These are phyloP conservation scores for Dolichotis patagonum DNA, from an alignment of 2,113 vertebrate species.

Conservation along the genomic window DNA sequence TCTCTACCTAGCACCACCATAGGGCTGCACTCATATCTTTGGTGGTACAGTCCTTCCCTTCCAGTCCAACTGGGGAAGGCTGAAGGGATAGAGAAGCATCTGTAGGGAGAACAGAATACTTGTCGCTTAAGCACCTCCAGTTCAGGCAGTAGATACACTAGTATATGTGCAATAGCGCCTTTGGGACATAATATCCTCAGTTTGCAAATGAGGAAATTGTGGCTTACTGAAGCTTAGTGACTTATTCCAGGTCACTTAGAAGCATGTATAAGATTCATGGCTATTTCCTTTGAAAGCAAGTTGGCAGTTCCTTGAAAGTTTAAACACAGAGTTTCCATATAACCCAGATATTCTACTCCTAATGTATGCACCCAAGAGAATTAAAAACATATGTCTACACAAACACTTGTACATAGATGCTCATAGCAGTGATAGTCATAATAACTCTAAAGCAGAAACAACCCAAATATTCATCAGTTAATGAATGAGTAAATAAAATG, in stretches of 20 bases:
- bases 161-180: not conserved
- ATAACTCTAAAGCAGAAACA: not conserved
- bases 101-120: not conserved
- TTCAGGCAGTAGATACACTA: not conserved
- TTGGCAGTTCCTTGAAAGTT: not conserved
- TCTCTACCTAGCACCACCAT: not conserved
- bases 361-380: not conserved
- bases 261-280: not conserved
- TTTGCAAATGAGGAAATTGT: not conserved
- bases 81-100: not conserved
- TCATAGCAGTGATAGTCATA: not conserved
- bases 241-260: constrained; percentile 2
- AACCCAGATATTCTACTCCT: not conserved
- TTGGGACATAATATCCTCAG: not conserved
- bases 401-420: not conserved
- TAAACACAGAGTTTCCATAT: not conserved
- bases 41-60: fast-evolving
- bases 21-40: not conserved
- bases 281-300: not conserved
- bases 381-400: not conserved
- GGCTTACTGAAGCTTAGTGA: not conserved
- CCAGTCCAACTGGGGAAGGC: not conserved
- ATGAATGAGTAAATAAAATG: not conserved
- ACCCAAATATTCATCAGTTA: not conserved
- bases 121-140: not conserved